Evolutionary conservation across 2,113 vertebrate genomes (phyloP), one percentile per base, ranked within the genome.

Genomic region (Tretioscincus oriximinensis): DNA sequence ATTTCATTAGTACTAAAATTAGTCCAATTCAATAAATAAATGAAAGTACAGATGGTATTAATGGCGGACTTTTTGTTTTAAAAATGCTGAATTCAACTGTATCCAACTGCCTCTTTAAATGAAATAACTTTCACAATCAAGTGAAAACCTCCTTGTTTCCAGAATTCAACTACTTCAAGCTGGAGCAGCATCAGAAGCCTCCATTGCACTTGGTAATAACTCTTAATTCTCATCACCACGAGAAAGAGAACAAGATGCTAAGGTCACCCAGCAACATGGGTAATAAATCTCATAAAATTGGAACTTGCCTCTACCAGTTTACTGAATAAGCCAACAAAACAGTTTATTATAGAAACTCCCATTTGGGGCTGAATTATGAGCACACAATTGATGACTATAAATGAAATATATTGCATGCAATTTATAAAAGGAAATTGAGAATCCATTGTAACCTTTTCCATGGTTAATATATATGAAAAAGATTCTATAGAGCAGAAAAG

Each of bases 311-410:
- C 45, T 66, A 69, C 2, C 7, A 71, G 28, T 85, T 87, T 58
- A 72, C 9, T 67, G 45, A 76, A 86, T 82, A 71, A 54, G 2
- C 45, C 28, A 84, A 78, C 12, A 85, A 73, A 86, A 81, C 1
- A 58, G 61, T 82, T 84, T 66, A 68, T 24, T 82, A 79, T 58
- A 45, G 7, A 81, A 83, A 61, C 22, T 73, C 22, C 67, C 4
- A 78, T 78, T 80, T 67, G 76, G 68, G 14, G 14, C 10, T 87
- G 60, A 87, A 84, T 84, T 85, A 82, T 82, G 76, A 64, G 84
- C 76, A 78, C 70, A 86, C 80, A 82, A 78, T 71, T 82, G 76
- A 80, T 84, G 72, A 86, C 66, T 79, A 86, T 63, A 88, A 77
- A 64, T 29, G 45, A 91, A 91, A 83, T 58, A 68, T 69, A 45